Evolutionary conservation across 1,140 invertebrate genomes (phyloP), one percentile per base, ranked within the genome.

Genomic region (Cyclargus thomasi): DNA sequence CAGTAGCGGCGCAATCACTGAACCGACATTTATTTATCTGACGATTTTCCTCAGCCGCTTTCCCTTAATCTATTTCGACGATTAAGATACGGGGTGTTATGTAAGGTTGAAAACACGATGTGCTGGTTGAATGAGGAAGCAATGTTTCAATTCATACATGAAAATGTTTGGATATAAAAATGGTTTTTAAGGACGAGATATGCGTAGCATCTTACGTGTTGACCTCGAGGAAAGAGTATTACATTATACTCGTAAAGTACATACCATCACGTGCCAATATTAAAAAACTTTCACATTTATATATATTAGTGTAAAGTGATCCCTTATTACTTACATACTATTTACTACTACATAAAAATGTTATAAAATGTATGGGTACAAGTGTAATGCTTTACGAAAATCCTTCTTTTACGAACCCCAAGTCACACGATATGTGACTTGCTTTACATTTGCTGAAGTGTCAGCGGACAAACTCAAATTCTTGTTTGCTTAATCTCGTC

Each of bases 401-500:
- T 29, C 29, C 39, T 14, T 14, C 39, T 47, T 47, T 47, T 47
- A 16, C 39, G 39, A 47, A 29, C 29, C 29, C 39, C 39, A 8
- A 47, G 39, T 14, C 39, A 47, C 39, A 47, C 14, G 39, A 16
- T 47, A 47, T 1, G 10, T 47, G 39, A 47, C 39, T 47, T 47
- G 39, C 39, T 47, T 47, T 47, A 47, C 39, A 47, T 47, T 47
- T 47, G 14, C 39, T 8, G 14, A 47, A 47, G 39, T 47, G 39
- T 59, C 55, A 59, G 20, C 17, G 53, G 55, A 20, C 53, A 66
- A 35, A 39, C 21, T 53, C 39, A 47, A 77, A 80, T 80, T 81
- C 77, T 79, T 78, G 77, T 80, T 78, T 78, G 79, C 78, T 75
- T 80, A 81, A 82, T 80, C 80, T 78, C 72, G 71, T 74, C 74